Base-by-base conservation (phyloP, 1,140 invertebrate genomes). In the Drosophila auraria region DNA sequence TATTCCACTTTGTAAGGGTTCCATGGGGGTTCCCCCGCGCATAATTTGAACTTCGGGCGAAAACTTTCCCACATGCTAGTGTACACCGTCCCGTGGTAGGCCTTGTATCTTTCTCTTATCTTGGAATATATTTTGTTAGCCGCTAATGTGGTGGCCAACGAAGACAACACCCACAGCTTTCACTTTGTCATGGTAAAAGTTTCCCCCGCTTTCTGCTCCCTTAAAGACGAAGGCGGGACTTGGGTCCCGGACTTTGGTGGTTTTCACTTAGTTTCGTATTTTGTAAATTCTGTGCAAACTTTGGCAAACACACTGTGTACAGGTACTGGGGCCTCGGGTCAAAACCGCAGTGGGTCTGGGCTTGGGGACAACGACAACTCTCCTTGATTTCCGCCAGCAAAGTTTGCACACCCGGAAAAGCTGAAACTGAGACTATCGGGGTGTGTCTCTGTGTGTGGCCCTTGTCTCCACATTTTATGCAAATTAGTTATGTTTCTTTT, bases 401-500 rank as follows among this genome's bases (percentile, higher is more conserved):
- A 84, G 72, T 84, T 84, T 73, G 44, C 17, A 36, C 36, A 25
- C n/a, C 57, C 58, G 12, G 23, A 23, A 49, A 14, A 49, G 45
- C 54, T 59, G 17, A 44, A 50, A 30, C 70, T 30, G 58, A 53
- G 57, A 50, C 58, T 61, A 40, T 59, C 58, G 3, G 9, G n/a
- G 54, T 73, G 73, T 78, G 20, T 60, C 33, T 40, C 40, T 66
- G 45, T 84, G 77, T 30, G 27, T 30, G 27, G 27, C 27, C 27
- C 27, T 30, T 30, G 27, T 76, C 89, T 79, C 51, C 57, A 78
- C 84, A 89, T 90, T 89, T 89, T 89, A 89, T 89, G 84, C 84
- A 89, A 89, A 89, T 89, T 89, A 89, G 84, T 84, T 89, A 89
- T 89, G 84, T 89, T 89, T 89, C 84, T 90, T 89, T 89, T 90